Percentiles rank a stretch among this genome's conserved stretches.
phyloP scores from a whole-genome alignment of 2,797 vertebrate species.

The Sebastes vulpes region DNA sequence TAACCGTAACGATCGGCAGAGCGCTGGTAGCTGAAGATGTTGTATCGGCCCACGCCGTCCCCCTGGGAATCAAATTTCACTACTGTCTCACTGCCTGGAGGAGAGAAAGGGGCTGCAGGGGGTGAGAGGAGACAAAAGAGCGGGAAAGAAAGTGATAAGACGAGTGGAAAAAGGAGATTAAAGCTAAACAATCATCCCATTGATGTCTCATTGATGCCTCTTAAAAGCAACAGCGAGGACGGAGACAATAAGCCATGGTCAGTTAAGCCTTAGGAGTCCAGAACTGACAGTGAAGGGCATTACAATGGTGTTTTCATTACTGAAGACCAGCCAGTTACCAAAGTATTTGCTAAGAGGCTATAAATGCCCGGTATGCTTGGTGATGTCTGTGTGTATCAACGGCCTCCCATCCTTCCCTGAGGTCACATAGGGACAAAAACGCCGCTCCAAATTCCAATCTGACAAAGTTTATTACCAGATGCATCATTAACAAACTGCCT shows the following conservation, averaged over 20 bases:
- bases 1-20: slow-evolving; percentile 89
- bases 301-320: slow-evolving; percentile 59
- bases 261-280: slow-evolving; percentile 50
- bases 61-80: slow-evolving; percentile 97
- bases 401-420: slow-evolving; percentile 44
- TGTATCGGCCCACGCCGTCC: slow-evolving; percentile 96
- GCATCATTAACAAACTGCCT: slow-evolving; percentile 66
- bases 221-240: slow-evolving; percentile 48
- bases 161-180: slow-evolving; percentile 47
- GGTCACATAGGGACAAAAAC: slow-evolving; percentile 59
- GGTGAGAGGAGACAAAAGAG: slow-evolving; percentile 24
- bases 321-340: slow-evolving; percentile 43
- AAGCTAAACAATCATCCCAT: slow-evolving; percentile 49
- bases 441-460: slow-evolving; percentile 51
- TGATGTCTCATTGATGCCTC: slow-evolving; percentile 61
- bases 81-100: slow-evolving; percentile 88
- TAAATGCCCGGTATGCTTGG: slow-evolving; percentile 62
- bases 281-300: slow-evolving; percentile 45
- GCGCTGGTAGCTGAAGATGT: slow-evolving; percentile 97
- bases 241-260: slow-evolving; percentile 54
- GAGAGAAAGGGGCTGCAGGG: slow-evolving; percentile 91
- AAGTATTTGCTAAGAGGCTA: slow-evolving; percentile 64
- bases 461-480: slow-evolving; percentile 66
- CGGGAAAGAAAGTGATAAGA: slow-evolving; percentile 38
- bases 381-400: slow-evolving; percentile 40